These are phyloP conservation scores for Whitmania pigra DNA, from an alignment of 1,140 invertebrate genomes.

Conservation along the genomic window DNA sequence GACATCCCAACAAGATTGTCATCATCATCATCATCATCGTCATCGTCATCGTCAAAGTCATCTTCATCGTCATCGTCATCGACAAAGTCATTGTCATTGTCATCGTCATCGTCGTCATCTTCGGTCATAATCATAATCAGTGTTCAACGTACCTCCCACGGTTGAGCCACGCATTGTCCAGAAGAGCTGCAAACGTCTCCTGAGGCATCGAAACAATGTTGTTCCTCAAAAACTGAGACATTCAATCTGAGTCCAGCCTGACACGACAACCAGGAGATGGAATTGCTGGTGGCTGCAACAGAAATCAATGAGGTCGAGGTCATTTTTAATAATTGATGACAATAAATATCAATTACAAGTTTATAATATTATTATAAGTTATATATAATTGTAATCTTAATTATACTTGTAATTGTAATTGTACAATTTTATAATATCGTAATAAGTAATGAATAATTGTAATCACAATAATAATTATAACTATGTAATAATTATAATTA, in stretches of 20 bases:
- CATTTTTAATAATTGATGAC: neutral
- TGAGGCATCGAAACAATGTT: neutral
- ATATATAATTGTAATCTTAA: too few relatives aligned
- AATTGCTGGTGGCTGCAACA: neutral
- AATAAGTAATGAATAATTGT: too few relatives aligned
- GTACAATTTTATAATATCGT: too few relatives aligned
- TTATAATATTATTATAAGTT: too few relatives aligned
- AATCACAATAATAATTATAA: too few relatives aligned
- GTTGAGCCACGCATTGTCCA: neutral
- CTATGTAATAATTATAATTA: too few relatives aligned
- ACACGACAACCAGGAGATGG: neutral
- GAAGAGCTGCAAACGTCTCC: neutral
- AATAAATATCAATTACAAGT: too few relatives aligned
- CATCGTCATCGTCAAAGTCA: neutral
- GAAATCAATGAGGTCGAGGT: neutral
- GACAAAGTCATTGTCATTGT: neutral
- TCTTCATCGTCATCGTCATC: neutral
- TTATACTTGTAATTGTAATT: too few relatives aligned
- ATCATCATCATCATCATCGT: neutral
- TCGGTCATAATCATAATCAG: neutral
- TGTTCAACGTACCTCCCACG: neutral
- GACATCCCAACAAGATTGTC: neutral
- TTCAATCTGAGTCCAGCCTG: neutral
- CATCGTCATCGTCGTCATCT: neutral
- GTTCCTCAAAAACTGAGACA: neutral